phyloP scores from a whole-genome alignment of 2,797 vertebrate genomes.

The Benthosema pterotum region DNA sequence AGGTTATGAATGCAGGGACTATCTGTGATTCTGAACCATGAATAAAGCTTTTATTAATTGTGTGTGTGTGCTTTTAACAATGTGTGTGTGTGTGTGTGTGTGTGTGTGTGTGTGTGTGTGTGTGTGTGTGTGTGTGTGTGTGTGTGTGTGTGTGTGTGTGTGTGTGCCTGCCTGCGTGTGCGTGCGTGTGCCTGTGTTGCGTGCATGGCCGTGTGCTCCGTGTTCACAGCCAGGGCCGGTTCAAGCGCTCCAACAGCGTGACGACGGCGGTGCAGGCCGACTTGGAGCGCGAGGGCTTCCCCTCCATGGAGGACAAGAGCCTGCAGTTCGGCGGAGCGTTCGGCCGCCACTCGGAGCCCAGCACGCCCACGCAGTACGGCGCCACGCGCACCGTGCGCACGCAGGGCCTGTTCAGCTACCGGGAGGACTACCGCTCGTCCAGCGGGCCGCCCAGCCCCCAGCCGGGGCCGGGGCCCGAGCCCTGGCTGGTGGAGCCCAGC shows the following conservation, averaged over 20 bases:
- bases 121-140: no score
- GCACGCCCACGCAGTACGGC: conserved; percentile 96
- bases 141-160: no score
- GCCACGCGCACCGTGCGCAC: conserved; percentile 96
- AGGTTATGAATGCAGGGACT: no score
- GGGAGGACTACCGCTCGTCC: conserved; percentile 94
- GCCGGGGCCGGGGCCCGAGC: conserved; percentile 77
- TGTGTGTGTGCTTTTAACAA: no score
- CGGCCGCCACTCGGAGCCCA: conserved; percentile 96
- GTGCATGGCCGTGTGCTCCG: no score
- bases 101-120: no score
- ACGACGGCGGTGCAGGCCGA: conserved; percentile 97
- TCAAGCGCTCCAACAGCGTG: conserved; percentile 98
- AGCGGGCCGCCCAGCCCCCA: conserved; percentile 87
- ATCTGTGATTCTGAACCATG: no score
- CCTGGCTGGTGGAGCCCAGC: conserved; percentile 87
- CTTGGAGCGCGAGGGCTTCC: conserved; percentile 95
- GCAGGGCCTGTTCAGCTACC: conserved; percentile 97
- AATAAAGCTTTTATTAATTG: no score
- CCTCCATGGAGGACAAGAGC: conserved; percentile 95
- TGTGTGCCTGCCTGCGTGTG: no score
- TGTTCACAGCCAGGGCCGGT: conserved; percentile 88
- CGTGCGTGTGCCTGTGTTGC: no score
- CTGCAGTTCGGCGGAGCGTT: conserved; percentile 96
- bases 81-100: no score